Evolutionary conservation across 2,888 invertebrate genomes (phyloP).

Genomic region (Drosophila merina): DNA sequence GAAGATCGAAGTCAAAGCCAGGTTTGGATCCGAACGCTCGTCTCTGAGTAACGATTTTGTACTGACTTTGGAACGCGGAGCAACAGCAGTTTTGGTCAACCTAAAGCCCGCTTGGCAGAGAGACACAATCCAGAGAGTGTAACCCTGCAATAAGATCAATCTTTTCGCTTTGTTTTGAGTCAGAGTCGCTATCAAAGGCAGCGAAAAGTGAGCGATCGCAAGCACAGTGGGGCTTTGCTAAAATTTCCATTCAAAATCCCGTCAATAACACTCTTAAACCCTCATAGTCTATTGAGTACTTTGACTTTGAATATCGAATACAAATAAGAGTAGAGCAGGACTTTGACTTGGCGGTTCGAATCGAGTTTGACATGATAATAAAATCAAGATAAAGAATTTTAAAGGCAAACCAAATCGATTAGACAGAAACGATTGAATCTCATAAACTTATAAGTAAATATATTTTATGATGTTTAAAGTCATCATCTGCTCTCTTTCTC

Average conservation of each 20-base stretch:
- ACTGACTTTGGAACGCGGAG: slow-evolving; percentile 57
- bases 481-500: background rate
- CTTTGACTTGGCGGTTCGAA: background rate
- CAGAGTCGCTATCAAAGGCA: slow-evolving; percentile 35
- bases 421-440: background rate
- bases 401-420: background rate
- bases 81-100: slow-evolving; percentile 54
- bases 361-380: slow-evolving; percentile 1
- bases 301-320: background rate
- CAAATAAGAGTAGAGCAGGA: slow-evolving; percentile 1
- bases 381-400: slow-evolving; percentile 1
- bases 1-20: slow-evolving; percentile 46
- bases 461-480: background rate
- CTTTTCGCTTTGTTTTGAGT: slow-evolving; percentile 36
- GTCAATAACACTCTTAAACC: background rate
- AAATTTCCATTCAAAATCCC: background rate
- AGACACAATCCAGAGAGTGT: slow-evolving; percentile 1
- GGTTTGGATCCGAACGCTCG: slow-evolving; percentile 54
- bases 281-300: background rate
- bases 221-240: slow-evolving; percentile 28
- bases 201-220: slow-evolving; percentile 20
- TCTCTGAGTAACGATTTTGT: slow-evolving; percentile 60
- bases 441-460: background rate
- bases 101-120: slow-evolving; percentile 7
- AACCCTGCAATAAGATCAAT: slow-evolving; percentile 67